Base-by-base conservation (phyloP, 2,797 vertebrate genomes). In the Neosilurus hyrtlii region DNA sequence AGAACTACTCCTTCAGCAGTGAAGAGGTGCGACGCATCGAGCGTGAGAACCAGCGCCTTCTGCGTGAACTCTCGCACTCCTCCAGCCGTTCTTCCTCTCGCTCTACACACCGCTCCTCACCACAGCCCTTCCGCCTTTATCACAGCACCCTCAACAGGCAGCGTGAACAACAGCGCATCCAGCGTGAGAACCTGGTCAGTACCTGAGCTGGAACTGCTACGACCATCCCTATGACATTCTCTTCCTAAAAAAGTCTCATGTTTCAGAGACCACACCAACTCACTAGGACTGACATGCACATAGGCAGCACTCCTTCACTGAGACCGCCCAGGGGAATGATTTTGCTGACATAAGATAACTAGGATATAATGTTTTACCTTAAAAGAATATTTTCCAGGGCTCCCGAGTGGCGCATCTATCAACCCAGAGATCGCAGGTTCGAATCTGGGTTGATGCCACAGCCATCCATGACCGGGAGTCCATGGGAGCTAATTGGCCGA, bases 171-270 rank as follows among this genome's bases (percentile, higher is more conserved):
- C 95, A 95, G 68, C 95, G 97, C 82, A 99, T 99, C 49, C 96
- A 97, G 86, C 95, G 91, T 86, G 97, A 99, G 79, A 99, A 99
- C 90, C 86, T 96, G 94, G 98, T 99, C 88, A 96, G 96, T 92
- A 68, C 68, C 77, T 24, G 18, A 54, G 12, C 52, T 12, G 37
- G 16, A 4, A 11, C 2, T 57, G 12, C 6, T 22, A 6, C 6
- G 37, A 43, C 6, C 37, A 43, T 43, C 37, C 37, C 37, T 43
- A 43, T 6, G 37, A 43, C 37, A 43, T 43, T 43, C 6, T 43
- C 37, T 43, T 43, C 37, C 37, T 2, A 43, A 43, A 43, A 43
- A 6, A 3, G 37, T 43, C 37, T 3, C 6, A 43, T 43, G 6
- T 43, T n/a, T 73, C 54, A 14, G 1, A 30, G 52, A 8, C 52